phyloP scores from a whole-genome alignment of 2,113 vertebrate genomes.

The Sarotherodon lohbergeri region DNA sequence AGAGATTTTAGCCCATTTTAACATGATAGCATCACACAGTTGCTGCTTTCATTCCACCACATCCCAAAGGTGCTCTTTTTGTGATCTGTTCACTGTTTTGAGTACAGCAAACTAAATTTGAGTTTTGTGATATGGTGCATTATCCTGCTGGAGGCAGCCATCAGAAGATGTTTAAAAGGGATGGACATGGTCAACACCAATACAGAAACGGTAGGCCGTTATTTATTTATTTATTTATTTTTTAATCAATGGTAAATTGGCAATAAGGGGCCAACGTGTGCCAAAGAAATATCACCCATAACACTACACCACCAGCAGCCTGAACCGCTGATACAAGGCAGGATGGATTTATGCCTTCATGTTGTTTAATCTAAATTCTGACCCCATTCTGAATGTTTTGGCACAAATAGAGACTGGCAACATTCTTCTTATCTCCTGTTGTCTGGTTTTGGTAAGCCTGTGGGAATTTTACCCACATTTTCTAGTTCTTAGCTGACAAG shows the following conservation, averaged over 20 bases:
- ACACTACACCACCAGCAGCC: not conserved
- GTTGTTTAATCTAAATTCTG: not conserved
- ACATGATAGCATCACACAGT: accelerated
- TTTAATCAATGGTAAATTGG: not conserved
- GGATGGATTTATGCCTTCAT: not conserved
- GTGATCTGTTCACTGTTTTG: not conserved
- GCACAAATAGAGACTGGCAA: not conserved
- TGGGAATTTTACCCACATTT: not conserved
- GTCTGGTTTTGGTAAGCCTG: not conserved
- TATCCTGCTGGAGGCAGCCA: not conserved
- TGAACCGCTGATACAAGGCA: not conserved
- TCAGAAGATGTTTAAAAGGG: not conserved
- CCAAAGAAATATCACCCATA: not conserved
- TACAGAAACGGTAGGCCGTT: accelerated
- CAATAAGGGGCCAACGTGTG: not conserved
- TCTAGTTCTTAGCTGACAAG: not conserved
- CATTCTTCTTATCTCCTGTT: not conserved
- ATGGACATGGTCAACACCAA: not conserved
- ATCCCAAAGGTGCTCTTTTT: not conserved
- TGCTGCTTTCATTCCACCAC: not conserved
- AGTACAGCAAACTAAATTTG: not conserved
- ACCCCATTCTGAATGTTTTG: not conserved
- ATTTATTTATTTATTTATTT: not conserved
- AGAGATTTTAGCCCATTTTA: not conserved
- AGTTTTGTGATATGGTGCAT: not conserved